phyloP scores from a whole-genome alignment of 2,113 vertebrate species.

The Anguilla rostrata region DNA sequence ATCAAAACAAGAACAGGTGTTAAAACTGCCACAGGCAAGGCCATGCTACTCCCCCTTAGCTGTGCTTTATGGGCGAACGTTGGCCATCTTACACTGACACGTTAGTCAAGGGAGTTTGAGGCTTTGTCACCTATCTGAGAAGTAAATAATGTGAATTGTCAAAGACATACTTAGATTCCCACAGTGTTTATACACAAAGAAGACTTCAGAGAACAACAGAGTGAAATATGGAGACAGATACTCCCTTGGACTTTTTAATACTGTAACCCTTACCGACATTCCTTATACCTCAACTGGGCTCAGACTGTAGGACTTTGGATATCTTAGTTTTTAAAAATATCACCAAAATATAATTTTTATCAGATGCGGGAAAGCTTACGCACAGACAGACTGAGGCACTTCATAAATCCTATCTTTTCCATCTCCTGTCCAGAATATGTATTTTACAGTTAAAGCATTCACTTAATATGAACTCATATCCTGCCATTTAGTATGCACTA shows the following conservation, averaged over 20 bases:
- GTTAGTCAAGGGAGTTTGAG: neutral
- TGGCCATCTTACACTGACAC: neutral
- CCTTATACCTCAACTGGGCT: too few species aligned
- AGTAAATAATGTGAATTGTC: neutral
- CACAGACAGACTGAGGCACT: too few species aligned
- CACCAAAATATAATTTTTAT: too few species aligned
- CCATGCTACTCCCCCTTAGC: neutral
- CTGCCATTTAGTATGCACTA: neutral
- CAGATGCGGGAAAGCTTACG: too few species aligned
- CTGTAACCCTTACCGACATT: too few species aligned
- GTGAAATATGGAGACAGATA: neutral
- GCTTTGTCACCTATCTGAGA: neutral
- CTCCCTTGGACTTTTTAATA: neutral
- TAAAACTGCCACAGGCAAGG: neutral
- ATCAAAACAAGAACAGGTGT: neutral
- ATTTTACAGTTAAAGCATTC: neutral
- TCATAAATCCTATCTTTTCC: too few species aligned
- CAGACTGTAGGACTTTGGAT: too few species aligned
- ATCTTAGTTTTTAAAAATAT: too few species aligned
- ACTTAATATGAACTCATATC: neutral
- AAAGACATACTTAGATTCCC: neutral
- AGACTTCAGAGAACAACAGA: neutral
- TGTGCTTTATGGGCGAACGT: neutral
- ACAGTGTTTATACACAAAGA: neutral
- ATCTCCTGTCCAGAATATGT: neutral